phyloP scores from a whole-genome alignment of 53 echinoderm and acorn worm genomes.

The Apostichopus leukothele region DNA sequence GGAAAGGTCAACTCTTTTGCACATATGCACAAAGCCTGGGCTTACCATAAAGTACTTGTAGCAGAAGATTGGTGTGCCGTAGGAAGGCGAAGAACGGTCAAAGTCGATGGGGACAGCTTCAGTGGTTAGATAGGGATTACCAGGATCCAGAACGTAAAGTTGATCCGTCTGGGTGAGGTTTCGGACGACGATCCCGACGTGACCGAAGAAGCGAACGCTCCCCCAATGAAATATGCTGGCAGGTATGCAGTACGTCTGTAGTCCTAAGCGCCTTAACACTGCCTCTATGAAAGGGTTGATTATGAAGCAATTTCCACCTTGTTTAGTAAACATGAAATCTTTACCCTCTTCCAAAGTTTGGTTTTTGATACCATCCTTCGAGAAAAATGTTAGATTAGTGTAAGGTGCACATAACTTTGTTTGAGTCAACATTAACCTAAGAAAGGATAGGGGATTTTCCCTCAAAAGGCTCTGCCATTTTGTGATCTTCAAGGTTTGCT shows the following conservation, averaged over 20 bases:
- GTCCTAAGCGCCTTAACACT: background rate
- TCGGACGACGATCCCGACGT: background rate
- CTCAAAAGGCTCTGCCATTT: background rate
- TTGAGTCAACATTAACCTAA: background rate
- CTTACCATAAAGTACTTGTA: background rate
- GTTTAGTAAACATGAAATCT: background rate
- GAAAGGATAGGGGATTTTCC: background rate
- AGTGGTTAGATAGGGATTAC: background rate
- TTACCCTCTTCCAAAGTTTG: background rate
- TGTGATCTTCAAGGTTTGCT: background rate
- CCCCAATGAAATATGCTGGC: background rate
- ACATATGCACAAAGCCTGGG: constrained; percentile 2
- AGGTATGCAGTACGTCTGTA: background rate
- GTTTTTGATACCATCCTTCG: background rate
- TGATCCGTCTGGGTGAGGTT: background rate
- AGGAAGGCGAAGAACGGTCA: background rate
- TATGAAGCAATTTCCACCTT: constrained; percentile 12
- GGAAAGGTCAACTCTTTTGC: background rate
- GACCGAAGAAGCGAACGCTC: background rate
- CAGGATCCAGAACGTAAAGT: background rate
- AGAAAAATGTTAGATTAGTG: background rate
- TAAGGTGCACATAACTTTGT: background rate
- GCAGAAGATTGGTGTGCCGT: background rate
- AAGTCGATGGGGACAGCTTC: background rate
- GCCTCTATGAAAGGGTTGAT: constrained; percentile 9